Conservation (phyloP, 2,113 vertebrate genomes). For the Rattus norvegicus region DNA sequence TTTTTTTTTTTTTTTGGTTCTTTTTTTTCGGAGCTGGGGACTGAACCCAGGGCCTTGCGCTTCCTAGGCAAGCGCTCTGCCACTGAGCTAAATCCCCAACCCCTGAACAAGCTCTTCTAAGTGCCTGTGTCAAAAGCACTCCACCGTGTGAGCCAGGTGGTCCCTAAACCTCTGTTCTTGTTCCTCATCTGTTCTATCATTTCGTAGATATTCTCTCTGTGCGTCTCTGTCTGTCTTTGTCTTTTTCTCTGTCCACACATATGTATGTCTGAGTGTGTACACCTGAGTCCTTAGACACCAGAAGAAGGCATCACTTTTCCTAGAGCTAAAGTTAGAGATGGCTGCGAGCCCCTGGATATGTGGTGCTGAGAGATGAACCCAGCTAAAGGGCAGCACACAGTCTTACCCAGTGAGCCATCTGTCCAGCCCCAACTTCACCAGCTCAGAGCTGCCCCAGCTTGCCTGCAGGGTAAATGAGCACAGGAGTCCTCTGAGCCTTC, state of each 20-base stretch:
- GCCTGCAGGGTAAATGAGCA: neutral
- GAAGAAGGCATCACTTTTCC: neutral
- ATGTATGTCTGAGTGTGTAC: neutral
- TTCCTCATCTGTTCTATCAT: neutral
- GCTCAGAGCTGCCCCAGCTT: neutral
- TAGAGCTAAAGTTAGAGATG: no score
- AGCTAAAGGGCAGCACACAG: neutral
- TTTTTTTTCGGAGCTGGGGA: no score
- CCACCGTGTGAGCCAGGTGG: neutral
- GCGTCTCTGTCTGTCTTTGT: neutral
- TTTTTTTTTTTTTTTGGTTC: no score
- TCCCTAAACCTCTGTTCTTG: neutral
- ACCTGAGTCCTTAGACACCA: neutral
- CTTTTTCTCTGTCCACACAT: neutral
- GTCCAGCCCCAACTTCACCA: neutral
- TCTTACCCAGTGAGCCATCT: neutral
- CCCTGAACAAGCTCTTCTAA: neutral
- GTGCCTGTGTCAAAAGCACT: neutral
- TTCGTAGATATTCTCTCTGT: neutral
- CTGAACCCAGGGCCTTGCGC: no score
- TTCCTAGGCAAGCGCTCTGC: no score
- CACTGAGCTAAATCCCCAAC: no score
- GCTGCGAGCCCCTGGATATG: neutral
- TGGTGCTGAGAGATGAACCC: neutral
- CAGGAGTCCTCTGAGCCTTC: neutral